Conservation (phyloP, 2,888 invertebrate genomes). For the Andrena bucephala region DNA sequence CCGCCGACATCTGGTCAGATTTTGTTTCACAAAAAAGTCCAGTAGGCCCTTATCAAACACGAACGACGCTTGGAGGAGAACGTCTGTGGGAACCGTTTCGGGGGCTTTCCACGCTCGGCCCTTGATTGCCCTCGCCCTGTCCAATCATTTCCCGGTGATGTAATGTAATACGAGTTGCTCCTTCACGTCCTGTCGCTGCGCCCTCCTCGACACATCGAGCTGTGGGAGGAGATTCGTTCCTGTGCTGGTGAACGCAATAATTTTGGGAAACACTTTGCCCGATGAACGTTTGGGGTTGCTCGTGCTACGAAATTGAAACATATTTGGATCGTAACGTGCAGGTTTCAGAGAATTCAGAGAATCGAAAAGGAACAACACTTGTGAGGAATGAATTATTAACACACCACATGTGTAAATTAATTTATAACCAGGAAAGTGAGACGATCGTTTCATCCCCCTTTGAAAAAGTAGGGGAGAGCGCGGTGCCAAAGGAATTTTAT, state of each 20-base stretch:
- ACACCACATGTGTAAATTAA: neutral
- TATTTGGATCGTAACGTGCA: too few species aligned
- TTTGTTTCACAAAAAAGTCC: constrained; percentile 81
- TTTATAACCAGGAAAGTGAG: neutral
- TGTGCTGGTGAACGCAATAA: neutral
- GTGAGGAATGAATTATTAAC: neutral
- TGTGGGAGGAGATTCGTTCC: neutral
- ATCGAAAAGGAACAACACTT: too few species aligned
- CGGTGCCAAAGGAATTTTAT: constrained; percentile 2
- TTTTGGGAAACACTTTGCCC: too few species aligned
- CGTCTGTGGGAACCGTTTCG: constrained; percentile 69
- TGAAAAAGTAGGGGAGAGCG: neutral
- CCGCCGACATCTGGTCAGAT: constrained; percentile 83
- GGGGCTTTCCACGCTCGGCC: constrained; percentile 26
- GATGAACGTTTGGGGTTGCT: too few species aligned
- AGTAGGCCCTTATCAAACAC: constrained; percentile 79
- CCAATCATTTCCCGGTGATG: constrained; percentile 57
- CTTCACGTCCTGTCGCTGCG: neutral
- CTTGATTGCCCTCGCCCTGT: constrained; percentile 40
- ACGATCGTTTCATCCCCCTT: neutral
- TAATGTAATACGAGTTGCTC: constrained; percentile 53
- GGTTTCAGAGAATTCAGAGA: too few species aligned
- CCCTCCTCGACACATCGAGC: neutral
- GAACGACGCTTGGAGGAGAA: constrained; percentile 48
- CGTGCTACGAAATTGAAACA: too few species aligned